phyloP scores from a whole-genome alignment of 37 sponge, comb jelly and placozoan species.

The Dysidea cf. avara region DNA sequence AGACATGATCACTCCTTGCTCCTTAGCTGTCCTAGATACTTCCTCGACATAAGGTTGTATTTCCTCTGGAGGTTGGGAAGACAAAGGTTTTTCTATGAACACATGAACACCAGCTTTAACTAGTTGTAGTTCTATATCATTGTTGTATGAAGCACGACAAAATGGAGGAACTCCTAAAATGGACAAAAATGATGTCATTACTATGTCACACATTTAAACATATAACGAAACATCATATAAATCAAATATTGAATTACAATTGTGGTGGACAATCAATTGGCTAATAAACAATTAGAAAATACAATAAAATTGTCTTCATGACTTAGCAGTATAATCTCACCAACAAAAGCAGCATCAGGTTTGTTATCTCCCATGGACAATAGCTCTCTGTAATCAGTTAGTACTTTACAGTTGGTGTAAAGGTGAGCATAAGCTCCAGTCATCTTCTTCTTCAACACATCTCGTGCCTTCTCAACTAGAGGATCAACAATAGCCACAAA shows the following conservation, averaged over 20 bases:
- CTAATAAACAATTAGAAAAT: too few species aligned
- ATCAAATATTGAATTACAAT: too few species aligned
- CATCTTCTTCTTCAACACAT: conserved; percentile 48
- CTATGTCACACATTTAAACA: too few species aligned
- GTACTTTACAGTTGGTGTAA: conserved; percentile 67
- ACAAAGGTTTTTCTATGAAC: conserved; percentile 88
- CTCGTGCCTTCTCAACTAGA: conserved; percentile 33
- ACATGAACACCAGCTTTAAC: conserved; percentile 69
- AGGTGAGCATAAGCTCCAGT: conserved; percentile 24
- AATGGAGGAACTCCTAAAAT: conserved; percentile 73
- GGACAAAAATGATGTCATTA: too few species aligned
- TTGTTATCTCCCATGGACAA: conserved; percentile 29
- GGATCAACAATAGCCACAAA: conserved; percentile 83
- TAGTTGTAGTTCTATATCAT: conserved; percentile 69
- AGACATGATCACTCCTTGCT: conserved; percentile 33
- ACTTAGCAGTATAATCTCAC: too few species aligned
- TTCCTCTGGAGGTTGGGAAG: conserved; percentile 62
- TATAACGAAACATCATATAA: too few species aligned
- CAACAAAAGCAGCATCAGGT: conserved; percentile 63
- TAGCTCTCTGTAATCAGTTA: conserved; percentile 18
- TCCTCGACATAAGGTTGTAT: conserved; percentile 52
- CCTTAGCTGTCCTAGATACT: conserved; percentile 21
- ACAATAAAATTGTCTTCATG: too few species aligned
- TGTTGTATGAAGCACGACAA: conserved; percentile 48
- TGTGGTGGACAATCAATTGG: too few species aligned